Evolutionary conservation across 2,797 vertebrate genomes (phyloP).

Genomic region (Manis crassicaudata): DNA sequence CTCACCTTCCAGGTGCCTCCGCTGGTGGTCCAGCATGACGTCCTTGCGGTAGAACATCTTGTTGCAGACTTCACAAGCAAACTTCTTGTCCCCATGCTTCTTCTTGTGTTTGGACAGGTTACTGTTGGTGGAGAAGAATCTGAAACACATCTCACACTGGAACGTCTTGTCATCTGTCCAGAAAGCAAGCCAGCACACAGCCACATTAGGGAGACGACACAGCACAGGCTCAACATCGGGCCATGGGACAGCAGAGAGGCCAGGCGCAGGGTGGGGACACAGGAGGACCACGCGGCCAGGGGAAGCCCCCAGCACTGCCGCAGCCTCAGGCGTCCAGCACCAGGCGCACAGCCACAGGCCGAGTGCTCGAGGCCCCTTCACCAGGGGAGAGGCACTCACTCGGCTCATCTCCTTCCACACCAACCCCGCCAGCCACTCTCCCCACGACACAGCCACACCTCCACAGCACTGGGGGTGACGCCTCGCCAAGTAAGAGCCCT

Average conservation of each 20-base stretch:
- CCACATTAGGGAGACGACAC: accelerated
- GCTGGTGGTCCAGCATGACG: conserved; percentile 98
- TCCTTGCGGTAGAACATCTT: conserved; percentile 99
- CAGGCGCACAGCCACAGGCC: too few species aligned
- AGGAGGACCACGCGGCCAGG: accelerated
- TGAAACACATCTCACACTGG: conserved; percentile 99
- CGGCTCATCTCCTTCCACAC: too few species aligned
- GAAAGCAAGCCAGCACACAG: conserved; percentile 66
- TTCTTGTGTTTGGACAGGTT: conserved; percentile 99
- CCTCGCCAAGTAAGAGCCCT: too few species aligned
- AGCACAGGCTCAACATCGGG: accelerated
- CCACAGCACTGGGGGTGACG: too few species aligned
- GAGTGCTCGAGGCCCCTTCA: too few species aligned
- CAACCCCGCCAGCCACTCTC: too few species aligned
- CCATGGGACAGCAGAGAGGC: accelerated
- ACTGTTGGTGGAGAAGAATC: conserved; percentile 99
- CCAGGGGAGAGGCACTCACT: too few species aligned
- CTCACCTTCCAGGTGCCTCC: conserved; percentile 94
- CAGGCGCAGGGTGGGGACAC: accelerated
- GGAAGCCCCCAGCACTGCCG: not conserved
- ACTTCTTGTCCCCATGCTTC: conserved; percentile 98
- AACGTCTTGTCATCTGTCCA: conserved; percentile 97
- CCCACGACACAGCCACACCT: too few species aligned
- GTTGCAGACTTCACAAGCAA: conserved; percentile 96
- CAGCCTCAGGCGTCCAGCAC: not conserved